A percentile compares a stretch with the other conserved stretches of the same genome.
Conservation (phyloP, 2,888 invertebrate genomes). For the Synergus umbraculus region DNA sequence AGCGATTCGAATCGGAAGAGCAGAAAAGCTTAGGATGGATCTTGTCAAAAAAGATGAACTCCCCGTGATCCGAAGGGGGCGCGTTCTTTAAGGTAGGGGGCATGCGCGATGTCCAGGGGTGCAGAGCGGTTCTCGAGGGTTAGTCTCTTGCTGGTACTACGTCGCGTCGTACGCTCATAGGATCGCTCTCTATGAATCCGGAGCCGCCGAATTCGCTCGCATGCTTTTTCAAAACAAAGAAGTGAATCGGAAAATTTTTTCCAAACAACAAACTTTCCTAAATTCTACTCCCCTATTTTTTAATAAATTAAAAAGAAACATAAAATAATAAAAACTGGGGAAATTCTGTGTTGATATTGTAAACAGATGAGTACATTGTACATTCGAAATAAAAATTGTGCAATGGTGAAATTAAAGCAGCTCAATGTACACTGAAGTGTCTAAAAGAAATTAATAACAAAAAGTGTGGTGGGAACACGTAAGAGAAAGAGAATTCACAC, state of each 20-base stretch:
- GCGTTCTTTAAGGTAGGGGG: constrained; percentile 63
- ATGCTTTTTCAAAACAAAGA: neutral
- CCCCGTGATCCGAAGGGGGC: constrained; percentile 59
- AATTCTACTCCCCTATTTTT: neutral
- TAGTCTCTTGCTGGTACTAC: constrained; percentile 74
- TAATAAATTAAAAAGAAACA: neutral
- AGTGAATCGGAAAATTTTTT: constrained; percentile 6
- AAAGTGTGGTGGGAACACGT: neutral
- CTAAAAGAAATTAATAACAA: neutral
- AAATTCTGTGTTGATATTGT: neutral
- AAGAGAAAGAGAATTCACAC: neutral
- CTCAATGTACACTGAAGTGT: neutral
- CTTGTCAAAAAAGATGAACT: constrained; percentile 67
- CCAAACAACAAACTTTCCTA: neutral
- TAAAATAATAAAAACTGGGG: neutral
- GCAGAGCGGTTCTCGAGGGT: constrained; percentile 69
- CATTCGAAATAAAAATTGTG: neutral
- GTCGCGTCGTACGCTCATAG: constrained; percentile 63
- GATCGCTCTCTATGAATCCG: constrained; percentile 43
- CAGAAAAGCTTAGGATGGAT: constrained; percentile 23
- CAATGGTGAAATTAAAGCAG: neutral
- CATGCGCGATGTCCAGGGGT: constrained; percentile 74
- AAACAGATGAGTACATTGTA: neutral
- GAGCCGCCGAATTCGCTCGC: constrained; percentile 10
- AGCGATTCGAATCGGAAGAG: constrained; percentile 24